Evolutionary conservation across 1,140 invertebrate species (phyloP).

Genomic region (Rhyacophila brunnea): DNA sequence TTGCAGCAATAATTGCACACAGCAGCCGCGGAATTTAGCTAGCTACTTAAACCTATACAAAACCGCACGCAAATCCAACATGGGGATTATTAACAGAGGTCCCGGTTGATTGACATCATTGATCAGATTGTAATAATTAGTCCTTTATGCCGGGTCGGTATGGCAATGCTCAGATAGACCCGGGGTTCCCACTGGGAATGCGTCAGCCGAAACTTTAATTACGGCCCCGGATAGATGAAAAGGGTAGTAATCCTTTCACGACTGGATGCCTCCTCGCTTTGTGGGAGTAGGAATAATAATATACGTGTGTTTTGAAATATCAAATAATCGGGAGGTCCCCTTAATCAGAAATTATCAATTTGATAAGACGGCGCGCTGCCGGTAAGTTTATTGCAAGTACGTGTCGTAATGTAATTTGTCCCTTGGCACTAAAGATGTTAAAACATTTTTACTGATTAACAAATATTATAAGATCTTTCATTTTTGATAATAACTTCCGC

Average conservation of each 20-base stretch:
- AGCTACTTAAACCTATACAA: too few species aligned
- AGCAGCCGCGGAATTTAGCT: too few species aligned
- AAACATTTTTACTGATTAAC: too few species aligned
- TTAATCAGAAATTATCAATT: too few species aligned
- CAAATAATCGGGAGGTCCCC: constrained; percentile 30
- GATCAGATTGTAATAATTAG: constrained; percentile 35
- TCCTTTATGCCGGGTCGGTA: constrained; percentile 14
- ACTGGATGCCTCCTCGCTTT: constrained; percentile 23
- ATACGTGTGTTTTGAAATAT: constrained; percentile 35
- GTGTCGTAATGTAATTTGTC: too few species aligned
- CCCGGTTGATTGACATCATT: constrained; percentile 31
- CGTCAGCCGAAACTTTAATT: constrained; percentile 34
- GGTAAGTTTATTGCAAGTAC: neutral
- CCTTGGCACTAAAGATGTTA: too few species aligned
- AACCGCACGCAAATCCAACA: constrained; percentile 19
- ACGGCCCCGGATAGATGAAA: constrained; percentile 33
- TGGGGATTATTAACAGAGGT: constrained; percentile 23
- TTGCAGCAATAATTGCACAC: too few species aligned
- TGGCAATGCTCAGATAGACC: neutral
- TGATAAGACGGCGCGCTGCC: neutral
- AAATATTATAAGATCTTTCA: too few species aligned
- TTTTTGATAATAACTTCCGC: too few species aligned
- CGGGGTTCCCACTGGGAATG: constrained; percentile 17
- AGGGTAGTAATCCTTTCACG: constrained; percentile 34
- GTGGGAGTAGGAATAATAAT: constrained; percentile 21